Percentiles rank a stretch among this genome's conserved stretches.
Evolutionary conservation across 2,888 invertebrate genomes (phyloP).

Genomic region (Drosophila pseudotalamancana): DNA sequence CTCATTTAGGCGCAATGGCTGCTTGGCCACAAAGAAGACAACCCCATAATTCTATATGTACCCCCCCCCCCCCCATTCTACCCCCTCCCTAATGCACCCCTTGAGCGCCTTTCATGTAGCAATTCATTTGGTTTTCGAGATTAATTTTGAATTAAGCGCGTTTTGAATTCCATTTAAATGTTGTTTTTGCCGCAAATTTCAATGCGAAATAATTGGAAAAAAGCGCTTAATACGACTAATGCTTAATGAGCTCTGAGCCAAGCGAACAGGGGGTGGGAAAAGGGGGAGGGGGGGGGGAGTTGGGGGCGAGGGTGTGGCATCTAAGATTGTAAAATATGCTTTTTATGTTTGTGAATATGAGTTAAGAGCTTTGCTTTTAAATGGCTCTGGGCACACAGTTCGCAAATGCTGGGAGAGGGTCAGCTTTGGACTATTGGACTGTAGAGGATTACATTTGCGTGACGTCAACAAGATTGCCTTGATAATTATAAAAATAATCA

Average conservation of each 20-base stretch:
- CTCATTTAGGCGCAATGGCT: conserved; percentile 73
- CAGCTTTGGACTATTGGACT: too few species aligned
- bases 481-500: background rate
- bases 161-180: conserved; percentile 76
- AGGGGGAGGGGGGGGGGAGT: background rate
- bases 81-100: background rate
- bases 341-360: conserved; percentile 32
- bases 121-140: conserved; percentile 68
- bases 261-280: too few species aligned
- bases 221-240: conserved; percentile 65
- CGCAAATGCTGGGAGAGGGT: background rate
- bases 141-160: conserved; percentile 76
- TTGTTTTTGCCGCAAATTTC: conserved; percentile 34
- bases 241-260: conserved; percentile 68
- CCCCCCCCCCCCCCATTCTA: background rate
- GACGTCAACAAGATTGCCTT: conserved; percentile 10
- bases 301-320: background rate
- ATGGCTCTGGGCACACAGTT: conserved; percentile 36
- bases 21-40: conserved; percentile 46
- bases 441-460: background rate
- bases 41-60: conserved; percentile 20
- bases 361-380: conserved; percentile 12
- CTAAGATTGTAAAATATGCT: conserved; percentile 37
- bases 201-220: conserved; percentile 61
- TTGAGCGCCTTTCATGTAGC: conserved; percentile 49